Percentiles rank a stretch among this genome's conserved stretches.
Conservation (phyloP, 1,140 invertebrate genomes). For the Heliconius nattereri region DNA sequence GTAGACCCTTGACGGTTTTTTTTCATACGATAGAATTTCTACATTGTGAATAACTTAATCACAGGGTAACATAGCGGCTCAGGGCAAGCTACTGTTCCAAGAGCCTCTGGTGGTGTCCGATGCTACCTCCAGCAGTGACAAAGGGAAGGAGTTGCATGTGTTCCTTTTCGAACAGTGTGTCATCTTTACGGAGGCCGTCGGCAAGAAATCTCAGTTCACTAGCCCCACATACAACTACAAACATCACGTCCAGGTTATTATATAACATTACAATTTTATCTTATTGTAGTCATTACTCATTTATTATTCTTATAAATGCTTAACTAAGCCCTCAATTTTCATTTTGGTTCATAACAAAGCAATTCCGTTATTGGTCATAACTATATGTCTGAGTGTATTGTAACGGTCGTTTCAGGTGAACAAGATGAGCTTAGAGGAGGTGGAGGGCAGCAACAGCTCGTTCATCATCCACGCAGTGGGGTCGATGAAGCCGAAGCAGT, state of each 20-base stretch:
- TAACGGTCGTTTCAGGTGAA: slow-evolving; percentile 85
- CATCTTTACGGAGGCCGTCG: slow-evolving; percentile 97
- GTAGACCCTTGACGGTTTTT: background rate
- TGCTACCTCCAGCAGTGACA: slow-evolving; percentile 80
- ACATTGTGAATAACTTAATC: slow-evolving; percentile 39
- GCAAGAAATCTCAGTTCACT: slow-evolving; percentile 96
- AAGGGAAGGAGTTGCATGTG: slow-evolving; percentile 94
- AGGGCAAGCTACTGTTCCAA: slow-evolving; percentile 96
- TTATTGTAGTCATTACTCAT: too few species aligned
- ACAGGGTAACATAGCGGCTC: slow-evolving; percentile 98
- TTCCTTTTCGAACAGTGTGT: slow-evolving; percentile 99
- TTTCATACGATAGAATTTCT: background rate
- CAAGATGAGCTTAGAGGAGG: slow-evolving; percentile 92
- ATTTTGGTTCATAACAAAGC: too few species aligned
- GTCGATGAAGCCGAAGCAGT: slow-evolving; percentile 86
- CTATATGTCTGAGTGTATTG: too few species aligned
- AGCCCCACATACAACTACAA: slow-evolving; percentile 98
- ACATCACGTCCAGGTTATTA: slow-evolving; percentile 94
- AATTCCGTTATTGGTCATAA: too few species aligned
- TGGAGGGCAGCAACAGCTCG: slow-evolving; percentile 84
- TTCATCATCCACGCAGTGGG: slow-evolving; percentile 91
- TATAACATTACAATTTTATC: background rate
- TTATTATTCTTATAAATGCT: too few species aligned
- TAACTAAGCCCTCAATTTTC: too few species aligned
- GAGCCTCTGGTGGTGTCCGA: slow-evolving; percentile 93